phyloP scores from a whole-genome alignment of 2,888 invertebrate genomes.

The Adineta ricciae region DNA sequence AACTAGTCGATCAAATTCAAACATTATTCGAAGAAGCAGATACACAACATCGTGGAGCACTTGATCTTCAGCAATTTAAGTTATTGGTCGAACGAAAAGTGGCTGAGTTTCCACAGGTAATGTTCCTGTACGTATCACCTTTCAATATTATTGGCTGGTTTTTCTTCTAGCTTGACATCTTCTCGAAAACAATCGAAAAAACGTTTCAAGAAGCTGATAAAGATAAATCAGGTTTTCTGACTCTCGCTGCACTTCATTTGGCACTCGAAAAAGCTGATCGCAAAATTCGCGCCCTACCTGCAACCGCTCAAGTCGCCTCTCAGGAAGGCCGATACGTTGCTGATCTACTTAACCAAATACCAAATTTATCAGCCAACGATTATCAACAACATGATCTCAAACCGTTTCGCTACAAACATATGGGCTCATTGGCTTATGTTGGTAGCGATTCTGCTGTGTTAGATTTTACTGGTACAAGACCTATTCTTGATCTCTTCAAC shows the following conservation, averaged over 20 bases:
- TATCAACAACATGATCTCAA: conserved; percentile 30
- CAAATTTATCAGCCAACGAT: conserved; percentile 31
- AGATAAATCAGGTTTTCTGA: neutral
- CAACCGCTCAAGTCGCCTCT: conserved; percentile 44
- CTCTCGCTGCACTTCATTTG: neutral
- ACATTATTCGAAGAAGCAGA: neutral
- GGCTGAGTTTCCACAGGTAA: neutral
- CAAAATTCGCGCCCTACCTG: neutral
- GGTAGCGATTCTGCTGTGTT: neutral
- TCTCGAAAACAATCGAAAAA: neutral
- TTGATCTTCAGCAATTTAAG: neutral
- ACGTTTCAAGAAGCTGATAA: neutral
- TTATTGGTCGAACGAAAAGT: neutral
- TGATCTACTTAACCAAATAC: conserved; percentile 38
- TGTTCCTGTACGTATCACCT: too few species aligned
- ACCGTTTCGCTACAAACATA: conserved; percentile 43
- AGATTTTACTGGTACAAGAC: neutral
- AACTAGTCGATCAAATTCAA: conserved; percentile 10
- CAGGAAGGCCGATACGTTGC: conserved; percentile 48
- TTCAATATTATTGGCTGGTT: neutral
- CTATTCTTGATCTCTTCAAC: neutral
- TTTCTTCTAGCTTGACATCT: conserved; percentile 9
- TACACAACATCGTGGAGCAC: neutral
- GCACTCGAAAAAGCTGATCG: neutral
- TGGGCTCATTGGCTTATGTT: conserved; percentile 51